Evolutionary conservation across 2,113 vertebrate species (phyloP), one percentile per base, ranked within the genome.

Genomic region (Bubo blakistoni): DNA sequence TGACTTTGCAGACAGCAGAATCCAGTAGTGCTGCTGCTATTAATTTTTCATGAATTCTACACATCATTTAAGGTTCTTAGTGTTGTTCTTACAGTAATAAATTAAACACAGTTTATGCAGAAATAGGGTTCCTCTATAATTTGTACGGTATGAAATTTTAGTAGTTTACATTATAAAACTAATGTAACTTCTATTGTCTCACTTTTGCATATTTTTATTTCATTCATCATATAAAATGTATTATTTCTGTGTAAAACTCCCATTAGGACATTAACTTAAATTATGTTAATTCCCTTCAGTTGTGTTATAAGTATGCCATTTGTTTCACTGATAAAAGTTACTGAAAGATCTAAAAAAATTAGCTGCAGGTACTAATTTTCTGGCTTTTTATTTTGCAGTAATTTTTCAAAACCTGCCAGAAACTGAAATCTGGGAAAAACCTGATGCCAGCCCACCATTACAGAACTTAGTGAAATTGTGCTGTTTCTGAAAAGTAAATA

Each of bases 281-380:
- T 8, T 32, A 59, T 12, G 22, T 51, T 61, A 52, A 88, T 88
- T 62, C 7, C 5, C 10, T 86, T 73, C 20, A 66, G n/a, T 34
- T 6, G 2, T 30, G 65, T 69, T 82, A 82, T 76, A 65, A 87
- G 2, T 70, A 49, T n/a, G 16, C 3, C 62, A 15, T 7, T 77
- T 46, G 10, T 73, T 88, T 86, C n/a, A n/a, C 22, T 73, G 21
- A 80, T 66, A 81, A 58, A 94, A 88, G 38, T 61, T 6, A 65
- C 14, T 18, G 57, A 36, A 76, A 86, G 1, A 2, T 13, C 10
- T 1, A n/a, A 46, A 1, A 4, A 6, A 22, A 32, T 5, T 26
- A 30, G 26, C 9, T 54, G 7, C 8, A 70, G 61, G 62, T 55
- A 32, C 9, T 51, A 47, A 78, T 78, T 81, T 73, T 27, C 22